Percentiles rank a stretch among this genome's conserved stretches.
These are phyloP conservation scores for Nasonia longicornis DNA, from an alignment of 1,140 invertebrate genomes.

Conservation along the genomic window DNA sequence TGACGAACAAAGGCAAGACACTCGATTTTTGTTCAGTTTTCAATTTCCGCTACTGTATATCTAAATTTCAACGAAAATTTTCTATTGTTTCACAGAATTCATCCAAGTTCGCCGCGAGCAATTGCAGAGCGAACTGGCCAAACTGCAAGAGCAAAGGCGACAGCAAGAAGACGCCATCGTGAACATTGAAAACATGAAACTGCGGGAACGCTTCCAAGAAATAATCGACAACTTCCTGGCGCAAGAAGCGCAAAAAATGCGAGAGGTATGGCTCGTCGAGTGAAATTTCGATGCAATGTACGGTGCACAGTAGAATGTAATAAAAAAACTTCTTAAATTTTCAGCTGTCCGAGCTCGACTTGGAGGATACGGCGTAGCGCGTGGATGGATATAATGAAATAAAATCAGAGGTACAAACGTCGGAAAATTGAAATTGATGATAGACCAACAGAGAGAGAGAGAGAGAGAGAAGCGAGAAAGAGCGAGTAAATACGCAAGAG, in stretches of 20 bases:
- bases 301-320: neutral
- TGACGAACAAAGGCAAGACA: slow-evolving; percentile 58
- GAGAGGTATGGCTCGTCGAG: slow-evolving; percentile 72
- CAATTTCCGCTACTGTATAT: neutral
- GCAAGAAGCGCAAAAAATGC: slow-evolving; percentile 84
- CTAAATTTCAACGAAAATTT: slow-evolving; percentile 23
- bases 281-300: neutral
- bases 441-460: neutral
- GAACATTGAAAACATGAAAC: slow-evolving; percentile 86
- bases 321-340: slow-evolving; percentile 13
- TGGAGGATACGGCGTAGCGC: neutral
- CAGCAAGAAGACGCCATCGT: slow-evolving; percentile 86
- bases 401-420: neutral
- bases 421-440: neutral
- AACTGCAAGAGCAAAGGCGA: slow-evolving; percentile 77
- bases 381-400: neutral
- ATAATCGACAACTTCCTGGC: slow-evolving; percentile 81
- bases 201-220: slow-evolving; percentile 85
- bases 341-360: slow-evolving; percentile 15
- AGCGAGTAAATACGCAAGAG: neutral
- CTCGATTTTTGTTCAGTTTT: neutral
- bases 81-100: slow-evolving; percentile 54
- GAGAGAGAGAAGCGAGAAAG: neutral
- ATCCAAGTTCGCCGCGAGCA: slow-evolving; percentile 65
- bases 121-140: slow-evolving; percentile 77